Conservation (phyloP, 2,113 vertebrate genomes). For the Apteryx owenii region DNA sequence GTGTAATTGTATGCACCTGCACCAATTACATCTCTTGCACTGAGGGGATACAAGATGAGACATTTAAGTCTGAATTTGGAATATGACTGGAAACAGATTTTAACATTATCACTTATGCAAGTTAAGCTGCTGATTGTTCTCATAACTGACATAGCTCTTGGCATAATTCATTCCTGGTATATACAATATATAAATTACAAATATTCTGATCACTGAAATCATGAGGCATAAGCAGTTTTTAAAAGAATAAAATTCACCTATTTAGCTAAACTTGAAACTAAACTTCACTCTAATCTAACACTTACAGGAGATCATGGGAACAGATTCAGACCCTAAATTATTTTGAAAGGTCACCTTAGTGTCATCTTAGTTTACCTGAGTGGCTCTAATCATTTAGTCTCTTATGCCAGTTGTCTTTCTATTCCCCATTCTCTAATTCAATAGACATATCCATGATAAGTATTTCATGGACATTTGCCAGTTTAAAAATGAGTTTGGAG, state of each 20-base stretch:
- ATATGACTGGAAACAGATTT: neutral
- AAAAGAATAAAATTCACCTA: neutral
- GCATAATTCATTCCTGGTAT: neutral
- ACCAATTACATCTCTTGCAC: neutral
- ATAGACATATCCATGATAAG: neutral
- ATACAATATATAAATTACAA: neutral
- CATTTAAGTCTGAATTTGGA: neutral
- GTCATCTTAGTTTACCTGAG: neutral
- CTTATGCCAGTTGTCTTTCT: neutral
- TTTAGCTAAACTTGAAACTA: neutral
- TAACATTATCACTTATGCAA: neutral
- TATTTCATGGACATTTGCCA: neutral
- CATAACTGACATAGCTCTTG: neutral
- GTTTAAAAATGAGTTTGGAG: neutral
- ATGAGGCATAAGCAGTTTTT: neutral
- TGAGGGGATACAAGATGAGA: neutral
- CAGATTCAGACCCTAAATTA: neutral
- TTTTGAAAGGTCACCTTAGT: neutral
- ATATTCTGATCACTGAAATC: neutral
- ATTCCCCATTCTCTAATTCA: neutral
- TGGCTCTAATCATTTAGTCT: fast-evolving
- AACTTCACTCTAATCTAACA: neutral
- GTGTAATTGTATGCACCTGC: neutral
- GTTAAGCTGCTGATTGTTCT: neutral
- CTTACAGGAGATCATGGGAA: neutral